Evolutionary conservation across 2,113 vertebrate species (phyloP), one percentile per base, ranked within the genome.

Genomic region (Bothrops jararaca): DNA sequence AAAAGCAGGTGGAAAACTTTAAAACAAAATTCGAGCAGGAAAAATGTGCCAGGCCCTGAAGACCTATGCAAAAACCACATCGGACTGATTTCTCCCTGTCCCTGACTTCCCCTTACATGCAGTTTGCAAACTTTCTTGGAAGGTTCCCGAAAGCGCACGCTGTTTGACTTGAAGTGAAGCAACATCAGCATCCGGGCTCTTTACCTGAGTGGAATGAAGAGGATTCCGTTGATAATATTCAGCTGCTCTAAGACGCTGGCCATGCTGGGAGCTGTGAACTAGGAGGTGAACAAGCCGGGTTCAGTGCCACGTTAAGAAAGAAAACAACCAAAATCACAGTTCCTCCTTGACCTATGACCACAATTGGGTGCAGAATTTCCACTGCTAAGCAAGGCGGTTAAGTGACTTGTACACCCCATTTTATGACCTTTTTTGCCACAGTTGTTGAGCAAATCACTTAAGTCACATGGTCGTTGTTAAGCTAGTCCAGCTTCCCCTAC

Each of bases 181-280:
- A 10, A 42, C 34, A 3, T 0, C 0, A 12, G 8, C 1, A 2
- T 7, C 22, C 0, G n/a, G n/a, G 24, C 9, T 50, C 96, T 91
- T 93, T 97, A 99, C 99, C 99, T 99, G 97, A 99, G 98, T 53
- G 99, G 99, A 98, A 99, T 99, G 97, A 99, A 99, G 96, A 99
- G 99, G 97, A 99, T 99, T 94, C 99, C 99, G 0, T 99, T 99
- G 97, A 99, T 99, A 94, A 99, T 98, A 69, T 99, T 99, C 94
- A 99, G 98, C 97, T 99, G 99, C 88, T 99, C 99, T 97, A 99
- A 96, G 94, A 99, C 98, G 89, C 98, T 99, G 95, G 99, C 98
- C 99, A 99, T 99, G 96, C 98, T 99, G 96, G 99, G 99, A 94
- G 99, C 99, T 56, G 99, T 99, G 98, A 99, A 99, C 99, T 99